These are phyloP conservation scores for Periplaneta americana DNA, from an alignment of 1,140 invertebrate genomes.

Conservation along the genomic window DNA sequence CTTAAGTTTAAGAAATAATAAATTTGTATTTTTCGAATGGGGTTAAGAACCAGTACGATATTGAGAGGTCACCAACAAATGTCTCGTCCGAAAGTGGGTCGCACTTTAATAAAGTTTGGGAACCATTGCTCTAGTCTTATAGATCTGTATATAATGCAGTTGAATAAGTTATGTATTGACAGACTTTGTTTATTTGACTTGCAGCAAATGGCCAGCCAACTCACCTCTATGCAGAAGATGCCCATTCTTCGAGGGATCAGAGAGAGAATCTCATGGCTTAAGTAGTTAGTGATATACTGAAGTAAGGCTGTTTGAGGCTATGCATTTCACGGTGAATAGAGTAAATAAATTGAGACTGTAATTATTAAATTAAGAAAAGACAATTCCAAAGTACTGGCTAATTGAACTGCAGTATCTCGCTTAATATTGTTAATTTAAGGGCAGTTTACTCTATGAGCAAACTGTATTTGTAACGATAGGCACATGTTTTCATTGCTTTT, in stretches of 20 bases:
- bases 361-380: neutral
- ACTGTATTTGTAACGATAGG: too few species aligned
- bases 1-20: neutral
- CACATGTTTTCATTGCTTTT: neutral
- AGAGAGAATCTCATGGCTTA: neutral
- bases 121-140: neutral
- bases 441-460: neutral
- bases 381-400: neutral
- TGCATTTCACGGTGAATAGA: neutral
- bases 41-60: neutral
- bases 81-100: neutral
- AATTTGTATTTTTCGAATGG: neutral
- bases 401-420: neutral
- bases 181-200: neutral
- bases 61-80: neutral
- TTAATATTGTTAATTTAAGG: neutral
- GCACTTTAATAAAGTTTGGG: neutral
- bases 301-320: neutral
- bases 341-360: neutral
- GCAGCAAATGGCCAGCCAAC: neutral
- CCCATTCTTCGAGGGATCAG: neutral
- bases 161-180: neutral
- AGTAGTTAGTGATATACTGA: too few species aligned
- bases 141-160: neutral
- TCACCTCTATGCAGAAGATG: neutral